Base-by-base conservation (phyloP, 2,797 vertebrate species). In the Crenichthys baileyi region DNA sequence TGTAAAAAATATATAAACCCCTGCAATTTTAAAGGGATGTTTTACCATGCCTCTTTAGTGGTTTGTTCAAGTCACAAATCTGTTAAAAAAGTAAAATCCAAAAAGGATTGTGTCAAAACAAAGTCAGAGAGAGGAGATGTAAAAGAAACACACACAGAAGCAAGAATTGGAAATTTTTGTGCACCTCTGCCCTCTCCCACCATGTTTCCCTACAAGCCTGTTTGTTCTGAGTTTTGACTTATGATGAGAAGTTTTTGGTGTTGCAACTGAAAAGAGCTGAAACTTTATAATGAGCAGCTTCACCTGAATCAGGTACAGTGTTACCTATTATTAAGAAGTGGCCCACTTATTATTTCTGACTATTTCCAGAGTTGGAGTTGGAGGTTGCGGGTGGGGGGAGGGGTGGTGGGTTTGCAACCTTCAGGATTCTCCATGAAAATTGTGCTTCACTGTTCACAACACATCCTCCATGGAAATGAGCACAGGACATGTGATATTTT, bases 271-370 rank as follows among this genome's bases (percentile, higher is more conserved):
- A 65, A 78, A 67, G 70, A 78, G 73, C 71, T 70, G 79, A 87
- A 89, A 89, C 84, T 90, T 90, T 88, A 87, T 91, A 92, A 91
- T 89, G 88, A 91, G 87, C 73, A 63, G 39, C 72, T 87, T 87
- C 88, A 91, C 87, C 87, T 87, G 85, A 90, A 84, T 88, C 82
- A 82, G 85, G 85, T 83, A 68, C 81, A 85, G 81, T 75, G 85
- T 89, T 81, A 83, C 87, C 85, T 76, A 79, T 85, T 89, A 87
- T 88, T 84, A 85, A 84, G 67, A 83, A 82, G 77, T 88, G 90
- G 86, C 89, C 91, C 91, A 94, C 79, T 90, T 92, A 77, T 87
- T 78, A 67, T 79, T 86, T 77, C 41, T 71, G 79, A 79, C 77
- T 77, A 79, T 88, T 88, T 85, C 75, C 74, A 72, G 79, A 83